phyloP scores from a whole-genome alignment of 2,113 vertebrate genomes.

The Alligator sinensis region DNA sequence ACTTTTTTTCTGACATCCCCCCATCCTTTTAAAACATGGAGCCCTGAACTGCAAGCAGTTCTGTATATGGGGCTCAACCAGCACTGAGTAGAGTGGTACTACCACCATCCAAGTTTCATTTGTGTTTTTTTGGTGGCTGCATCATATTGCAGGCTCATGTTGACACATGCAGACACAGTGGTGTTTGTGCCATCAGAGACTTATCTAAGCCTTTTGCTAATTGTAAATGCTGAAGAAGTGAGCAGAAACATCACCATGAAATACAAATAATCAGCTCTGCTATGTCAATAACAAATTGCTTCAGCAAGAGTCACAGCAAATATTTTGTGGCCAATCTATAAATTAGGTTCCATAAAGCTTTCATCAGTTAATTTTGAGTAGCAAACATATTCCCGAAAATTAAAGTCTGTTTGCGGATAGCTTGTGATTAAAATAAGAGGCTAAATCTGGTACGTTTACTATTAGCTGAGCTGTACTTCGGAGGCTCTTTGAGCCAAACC shows the following conservation, averaged over 20 bases:
- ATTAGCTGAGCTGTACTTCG: background rate
- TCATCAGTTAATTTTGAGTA: background rate
- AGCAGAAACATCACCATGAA: background rate
- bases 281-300: background rate
- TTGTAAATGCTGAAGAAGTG: background rate
- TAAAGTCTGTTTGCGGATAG: background rate
- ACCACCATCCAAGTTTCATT: too few species aligned
- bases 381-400: background rate
- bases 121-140: too few species aligned
- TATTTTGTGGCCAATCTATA: background rate
- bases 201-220: background rate
- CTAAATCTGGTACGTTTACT: background rate
- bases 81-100: too few species aligned
- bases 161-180: background rate
- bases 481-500: background rate
- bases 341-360: background rate
- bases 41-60: too few species aligned
- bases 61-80: too few species aligned
- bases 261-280: fast-evolving
- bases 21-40: too few species aligned
- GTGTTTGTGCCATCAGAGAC: background rate
- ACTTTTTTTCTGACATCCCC: too few species aligned
- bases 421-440: background rate
- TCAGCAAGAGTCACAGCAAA: background rate
- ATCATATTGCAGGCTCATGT: too few species aligned